Conservation (phyloP, 1,140 invertebrate species). For the Anastrepha ludens region DNA sequence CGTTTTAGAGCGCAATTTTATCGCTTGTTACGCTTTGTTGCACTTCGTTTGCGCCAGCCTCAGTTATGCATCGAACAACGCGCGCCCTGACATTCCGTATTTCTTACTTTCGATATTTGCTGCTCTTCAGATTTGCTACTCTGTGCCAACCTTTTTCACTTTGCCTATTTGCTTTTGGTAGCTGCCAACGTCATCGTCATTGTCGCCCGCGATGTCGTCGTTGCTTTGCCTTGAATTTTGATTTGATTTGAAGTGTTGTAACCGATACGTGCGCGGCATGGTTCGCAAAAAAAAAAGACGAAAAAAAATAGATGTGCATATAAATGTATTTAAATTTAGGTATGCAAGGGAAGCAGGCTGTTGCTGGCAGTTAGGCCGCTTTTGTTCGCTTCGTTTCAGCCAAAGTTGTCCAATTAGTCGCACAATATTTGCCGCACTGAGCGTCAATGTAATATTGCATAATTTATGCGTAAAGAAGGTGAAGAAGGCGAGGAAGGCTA, state of each 20-base stretch:
- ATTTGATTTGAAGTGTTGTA: slow-evolving; percentile 51
- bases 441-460: slow-evolving; percentile 35
- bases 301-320: background rate
- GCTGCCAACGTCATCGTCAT: background rate
- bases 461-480: slow-evolving; percentile 39
- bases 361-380: slow-evolving; percentile 25
- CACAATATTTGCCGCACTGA: background rate
- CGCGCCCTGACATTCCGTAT: slow-evolving; percentile 15
- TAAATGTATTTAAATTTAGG: background rate
- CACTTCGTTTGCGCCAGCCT: slow-evolving; percentile 17
- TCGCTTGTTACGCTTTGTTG: slow-evolving; percentile 45
- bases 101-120: background rate
- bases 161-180: slow-evolving; percentile 20
- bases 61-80: slow-evolving; percentile 1
- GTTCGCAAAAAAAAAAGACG: background rate
- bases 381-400: slow-evolving; percentile 43
- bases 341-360: background rate
- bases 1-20: slow-evolving; percentile 35
- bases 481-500: background rate
- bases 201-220: background rate
- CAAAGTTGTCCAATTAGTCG: slow-evolving; percentile 48
- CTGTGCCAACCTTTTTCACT: background rate
- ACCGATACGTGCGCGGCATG: slow-evolving; percentile 39
- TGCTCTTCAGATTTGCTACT: background rate
- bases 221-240: slow-evolving; percentile 22